These are phyloP conservation scores for Clarias pachynema DNA, from an alignment of 2,797 vertebrate species.

Conservation along the genomic window DNA sequence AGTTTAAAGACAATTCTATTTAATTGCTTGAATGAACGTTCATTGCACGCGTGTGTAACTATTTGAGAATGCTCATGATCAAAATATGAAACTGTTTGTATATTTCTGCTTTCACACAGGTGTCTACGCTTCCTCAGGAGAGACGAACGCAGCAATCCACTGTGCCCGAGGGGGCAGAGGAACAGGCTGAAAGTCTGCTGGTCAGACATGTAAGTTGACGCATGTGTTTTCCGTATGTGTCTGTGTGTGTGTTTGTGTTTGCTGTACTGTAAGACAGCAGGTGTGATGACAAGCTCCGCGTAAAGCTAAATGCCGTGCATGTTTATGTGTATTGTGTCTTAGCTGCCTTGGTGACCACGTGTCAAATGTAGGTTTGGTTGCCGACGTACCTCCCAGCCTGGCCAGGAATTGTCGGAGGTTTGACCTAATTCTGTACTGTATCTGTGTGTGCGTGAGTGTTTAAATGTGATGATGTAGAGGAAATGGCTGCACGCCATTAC, in stretches of 20 bases:
- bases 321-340: not conserved
- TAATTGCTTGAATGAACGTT: not conserved
- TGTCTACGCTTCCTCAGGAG: constrained; percentile 87
- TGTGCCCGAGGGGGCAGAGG: constrained; percentile 90
- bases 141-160: constrained; percentile 88
- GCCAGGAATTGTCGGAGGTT: constrained; percentile 15
- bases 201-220: constrained; percentile 90
- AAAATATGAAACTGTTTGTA: not conserved
- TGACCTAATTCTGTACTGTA: constrained; percentile 36
- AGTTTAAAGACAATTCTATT: not conserved
- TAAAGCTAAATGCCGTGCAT: not conserved
- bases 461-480: constrained; percentile 2
- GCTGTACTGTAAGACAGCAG: not conserved
- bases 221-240: not conserved
- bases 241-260: constrained; percentile 13
- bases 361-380: constrained; percentile 17
- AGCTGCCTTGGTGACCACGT: not conserved
- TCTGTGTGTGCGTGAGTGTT: constrained; percentile 35
- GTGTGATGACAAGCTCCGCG: not conserved
- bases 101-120: constrained; percentile 70
- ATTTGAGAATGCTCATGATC: not conserved
- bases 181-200: constrained; percentile 90
- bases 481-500: not conserved
- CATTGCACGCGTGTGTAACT: not conserved
- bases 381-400: not conserved